A percentile compares a stretch with the other conserved stretches of the same genome.
Evolutionary conservation across 2,797 vertebrate genomes (phyloP).

Genomic region (Fringilla coelebs): DNA sequence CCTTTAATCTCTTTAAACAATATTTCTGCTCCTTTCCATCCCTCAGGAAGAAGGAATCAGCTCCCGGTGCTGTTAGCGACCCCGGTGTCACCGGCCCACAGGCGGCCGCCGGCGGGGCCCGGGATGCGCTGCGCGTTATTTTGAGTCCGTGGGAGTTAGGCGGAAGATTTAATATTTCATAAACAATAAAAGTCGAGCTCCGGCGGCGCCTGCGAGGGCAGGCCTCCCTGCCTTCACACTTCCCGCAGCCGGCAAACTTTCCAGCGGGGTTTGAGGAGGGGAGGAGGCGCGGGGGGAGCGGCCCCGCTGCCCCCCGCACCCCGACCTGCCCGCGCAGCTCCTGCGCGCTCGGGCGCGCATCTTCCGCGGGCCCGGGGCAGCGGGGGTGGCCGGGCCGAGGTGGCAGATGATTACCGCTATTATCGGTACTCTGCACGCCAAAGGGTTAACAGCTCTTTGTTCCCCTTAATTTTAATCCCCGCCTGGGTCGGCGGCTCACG

Average conservation of each 20-base stretch:
- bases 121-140: conserved; percentile 60
- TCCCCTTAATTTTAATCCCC: conserved; percentile 90
- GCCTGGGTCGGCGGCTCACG: conserved; percentile 84
- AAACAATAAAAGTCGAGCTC: conserved; percentile 72
- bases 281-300: not conserved
- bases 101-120: conserved; percentile 38
- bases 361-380: not conserved
- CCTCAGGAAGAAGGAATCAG: not conserved
- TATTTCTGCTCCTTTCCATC: not conserved
- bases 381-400: conserved; percentile 16
- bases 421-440: conserved; percentile 44
- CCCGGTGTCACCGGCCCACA: not conserved
- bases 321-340: not conserved
- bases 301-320: fast-evolving
- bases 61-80: not conserved
- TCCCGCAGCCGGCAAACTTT: conserved; percentile 51
- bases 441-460: conserved; percentile 87
- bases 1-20: conserved; percentile 27
- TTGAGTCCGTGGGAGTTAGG: conserved; percentile 52
- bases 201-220: conserved; percentile 39
- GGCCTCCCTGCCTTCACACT: not conserved
- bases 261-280: not conserved
- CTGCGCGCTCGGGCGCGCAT: not conserved
- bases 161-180: conserved; percentile 70
- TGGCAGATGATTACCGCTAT: conserved; percentile 21